Base-by-base conservation (phyloP, 2,113 vertebrate species). In the Chionis minor region DNA sequence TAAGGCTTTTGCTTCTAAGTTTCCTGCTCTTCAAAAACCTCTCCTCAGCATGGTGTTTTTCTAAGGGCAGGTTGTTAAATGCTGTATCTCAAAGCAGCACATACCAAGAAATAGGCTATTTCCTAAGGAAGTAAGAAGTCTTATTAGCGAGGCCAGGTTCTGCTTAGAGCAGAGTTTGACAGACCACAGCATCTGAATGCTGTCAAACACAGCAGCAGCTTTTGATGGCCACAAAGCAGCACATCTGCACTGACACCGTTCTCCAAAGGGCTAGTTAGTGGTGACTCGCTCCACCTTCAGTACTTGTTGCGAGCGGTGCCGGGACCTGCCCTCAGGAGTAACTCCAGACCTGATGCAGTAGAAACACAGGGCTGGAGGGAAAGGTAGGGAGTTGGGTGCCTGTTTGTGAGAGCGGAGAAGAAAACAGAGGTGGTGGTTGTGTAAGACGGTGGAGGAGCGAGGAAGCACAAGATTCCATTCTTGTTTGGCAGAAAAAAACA, bases 151-250 rank as follows among this genome's bases (percentile, higher is more conserved):
- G 69, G 45, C 17, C 4, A 54, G 20, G 35, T 12, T 62, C 20
- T 30, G 35, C 16, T 26, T 42, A 26, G 8, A 47, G 49, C 75
- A 30, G 38, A 65, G 58, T 40, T 20, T 55, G 56, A 32, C 69
- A 85, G 42, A 45, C 5, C 73, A 38, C 35, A 40, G 51, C 9
- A 21, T 7, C 40, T 0, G 0, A 85, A 63, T 0, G 2, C 21
- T 61, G n/a, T 69, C 49, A 69, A 69, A 61, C 20, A 33, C 0
- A 12, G 38, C 47, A 77, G 47, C n/a, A 81, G 70, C 61, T 81
- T 78, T 14, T 54, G 70, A 47, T 8, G 28, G 70, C 61, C 66
- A 47, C 73, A 56, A 18, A 90, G 32, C 15, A 92, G 32, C 22
- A 27, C 4, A 27, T 83, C 71, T 92, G 58, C 51, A 8, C 24